These are phyloP conservation scores for Lichenostomus cassidix DNA, from an alignment of 2,113 vertebrate species.

Conservation along the genomic window DNA sequence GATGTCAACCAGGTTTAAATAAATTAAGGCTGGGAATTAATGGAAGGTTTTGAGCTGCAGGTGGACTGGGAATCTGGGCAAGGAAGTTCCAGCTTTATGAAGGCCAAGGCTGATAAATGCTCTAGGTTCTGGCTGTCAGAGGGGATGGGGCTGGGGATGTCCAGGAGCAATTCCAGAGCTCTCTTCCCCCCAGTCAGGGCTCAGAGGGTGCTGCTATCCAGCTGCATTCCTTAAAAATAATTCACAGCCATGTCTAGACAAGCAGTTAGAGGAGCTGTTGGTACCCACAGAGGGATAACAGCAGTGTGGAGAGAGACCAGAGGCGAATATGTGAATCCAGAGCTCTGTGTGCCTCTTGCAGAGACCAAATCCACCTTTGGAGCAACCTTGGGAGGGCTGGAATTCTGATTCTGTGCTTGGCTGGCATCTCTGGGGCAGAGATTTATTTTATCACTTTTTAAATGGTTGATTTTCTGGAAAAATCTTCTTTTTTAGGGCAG, in stretches of 20 bases:
- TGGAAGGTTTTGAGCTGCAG: not conserved
- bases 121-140: fast-evolving
- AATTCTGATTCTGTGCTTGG: not conserved
- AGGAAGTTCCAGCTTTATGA: not conserved
- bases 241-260: not conserved
- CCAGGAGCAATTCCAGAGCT: not conserved
- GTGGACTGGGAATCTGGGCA: not conserved
- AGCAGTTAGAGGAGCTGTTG: not conserved
- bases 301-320: too few species aligned
- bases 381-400: not conserved
- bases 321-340: not conserved
- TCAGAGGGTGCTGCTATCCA: not conserved
- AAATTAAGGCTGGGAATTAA: not conserved
- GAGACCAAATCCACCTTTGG: not conserved
- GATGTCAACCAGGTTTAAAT: not conserved
- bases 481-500: not conserved
- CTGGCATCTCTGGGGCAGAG: not conserved
- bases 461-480: not conserved
- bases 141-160: not conserved
- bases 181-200: not conserved
- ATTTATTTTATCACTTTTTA: not conserved
- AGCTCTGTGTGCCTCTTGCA: not conserved
- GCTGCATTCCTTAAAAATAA: not conserved
- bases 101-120: not conserved
- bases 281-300: not conserved